These are phyloP conservation scores for Octodonta nipae DNA, from an alignment of 2,888 invertebrate species.

Conservation along the genomic window DNA sequence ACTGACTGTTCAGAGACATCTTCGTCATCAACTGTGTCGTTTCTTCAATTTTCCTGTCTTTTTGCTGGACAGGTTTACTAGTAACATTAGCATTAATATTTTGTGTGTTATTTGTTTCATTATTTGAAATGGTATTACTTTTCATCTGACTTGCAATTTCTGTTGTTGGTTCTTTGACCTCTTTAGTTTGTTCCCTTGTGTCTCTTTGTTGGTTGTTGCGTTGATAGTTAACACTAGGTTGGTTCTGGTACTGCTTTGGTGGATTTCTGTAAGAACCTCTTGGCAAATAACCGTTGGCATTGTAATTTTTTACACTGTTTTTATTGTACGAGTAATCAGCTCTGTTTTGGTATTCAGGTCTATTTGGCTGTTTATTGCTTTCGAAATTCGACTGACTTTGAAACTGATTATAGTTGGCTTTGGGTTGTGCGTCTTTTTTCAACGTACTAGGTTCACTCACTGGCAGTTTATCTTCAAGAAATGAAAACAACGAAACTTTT, in stretches of 20 bases:
- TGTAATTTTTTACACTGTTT: slow-evolving; percentile 1
- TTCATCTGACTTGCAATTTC: no score
- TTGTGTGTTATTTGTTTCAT: background rate
- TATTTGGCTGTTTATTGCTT: slow-evolving; percentile 2
- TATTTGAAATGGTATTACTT: no score
- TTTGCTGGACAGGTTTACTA: slow-evolving; percentile 2
- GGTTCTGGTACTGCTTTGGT: background rate
- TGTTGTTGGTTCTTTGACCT: no score
- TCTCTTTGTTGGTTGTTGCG: slow-evolving; percentile 1
- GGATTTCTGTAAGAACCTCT: background rate
- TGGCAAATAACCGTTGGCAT: no score
- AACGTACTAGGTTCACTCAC: slow-evolving; percentile 26
- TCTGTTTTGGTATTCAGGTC: background rate
- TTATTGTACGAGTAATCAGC: background rate
- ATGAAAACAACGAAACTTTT: slow-evolving; percentile 69
- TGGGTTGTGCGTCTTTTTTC: no score
- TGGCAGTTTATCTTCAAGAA: slow-evolving; percentile 67
- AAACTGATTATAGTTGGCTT: no score
- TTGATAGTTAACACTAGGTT: slow-evolving; percentile 1
- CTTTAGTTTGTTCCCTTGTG: slow-evolving; percentile 1
- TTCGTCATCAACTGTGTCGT: slow-evolving; percentile 20
- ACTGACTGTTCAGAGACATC: slow-evolving; percentile 29
- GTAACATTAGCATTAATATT: background rate
- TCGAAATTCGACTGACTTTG: background rate
- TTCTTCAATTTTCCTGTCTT: slow-evolving; percentile 9